These are phyloP conservation scores for Sebastes iracundus DNA, from an alignment of 2,797 vertebrate genomes.

Conservation along the genomic window DNA sequence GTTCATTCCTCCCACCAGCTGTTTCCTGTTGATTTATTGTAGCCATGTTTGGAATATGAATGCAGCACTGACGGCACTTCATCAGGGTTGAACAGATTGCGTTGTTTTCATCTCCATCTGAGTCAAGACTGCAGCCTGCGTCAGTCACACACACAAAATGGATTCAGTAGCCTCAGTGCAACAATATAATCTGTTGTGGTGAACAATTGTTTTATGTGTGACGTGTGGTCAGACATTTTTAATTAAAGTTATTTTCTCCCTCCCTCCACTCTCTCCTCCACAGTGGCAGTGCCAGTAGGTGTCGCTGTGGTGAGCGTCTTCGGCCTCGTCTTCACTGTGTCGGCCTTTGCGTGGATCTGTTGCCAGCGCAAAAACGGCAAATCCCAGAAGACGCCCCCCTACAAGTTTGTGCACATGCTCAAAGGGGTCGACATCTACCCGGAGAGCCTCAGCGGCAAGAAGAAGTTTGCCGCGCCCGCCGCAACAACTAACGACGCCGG, in stretches of 20 bases:
- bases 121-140: slow-evolving; percentile 48
- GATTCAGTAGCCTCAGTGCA: background rate
- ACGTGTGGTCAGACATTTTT: background rate
- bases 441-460: slow-evolving; percentile 93
- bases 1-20: slow-evolving; percentile 12
- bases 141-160: slow-evolving; percentile 40
- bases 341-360: slow-evolving; percentile 98
- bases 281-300: slow-evolving; percentile 93
- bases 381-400: slow-evolving; percentile 93
- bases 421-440: slow-evolving; percentile 98
- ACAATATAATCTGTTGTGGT: slow-evolving; percentile 6
- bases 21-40: slow-evolving; percentile 25
- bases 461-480: slow-evolving; percentile 90
- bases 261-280: background rate
- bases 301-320: slow-evolving; percentile 95
- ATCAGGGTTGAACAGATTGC: slow-evolving; percentile 38
- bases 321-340: slow-evolving; percentile 94
- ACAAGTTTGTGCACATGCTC: slow-evolving; percentile 98
- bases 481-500: slow-evolving; percentile 66
- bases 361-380: slow-evolving; percentile 96
- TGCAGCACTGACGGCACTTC: background rate
- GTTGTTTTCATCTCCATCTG: slow-evolving; percentile 44
- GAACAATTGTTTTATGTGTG: background rate
- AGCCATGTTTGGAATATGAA: slow-evolving; percentile 27
- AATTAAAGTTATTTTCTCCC: background rate